Base-by-base conservation (phyloP, 2,113 vertebrate genomes). In the Canis aureus region DNA sequence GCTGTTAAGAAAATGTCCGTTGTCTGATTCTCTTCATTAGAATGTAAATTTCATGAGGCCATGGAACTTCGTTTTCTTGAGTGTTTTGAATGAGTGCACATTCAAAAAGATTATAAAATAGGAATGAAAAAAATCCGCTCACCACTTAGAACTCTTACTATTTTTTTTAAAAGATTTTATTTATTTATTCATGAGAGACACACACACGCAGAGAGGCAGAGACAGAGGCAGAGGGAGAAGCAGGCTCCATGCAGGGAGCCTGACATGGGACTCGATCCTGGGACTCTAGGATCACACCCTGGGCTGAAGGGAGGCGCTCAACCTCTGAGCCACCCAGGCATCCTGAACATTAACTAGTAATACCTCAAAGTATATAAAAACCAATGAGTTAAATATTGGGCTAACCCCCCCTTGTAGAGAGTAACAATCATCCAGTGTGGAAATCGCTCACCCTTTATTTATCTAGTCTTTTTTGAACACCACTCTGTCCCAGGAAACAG, bases 101-200 rank as follows among this genome's bases (percentile, higher is more conserved):
- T n/a, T 83, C 27, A 32, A 67, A 85, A 79, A 90, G 11, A 60
- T 96, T 69, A 62, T 78, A 38, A 76, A 94, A 78, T 27, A 76
- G 27, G 27, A 64, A 80, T 19, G 55, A 91, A 76, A 73, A 67
- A 84, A 64, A 81, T 95, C 43, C 11, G 57, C 53, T 85, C 64
- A 78, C 6, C 84, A 57, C 19, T 60, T 67, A 92, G 38, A 81
- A n/a, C 5, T 12, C 62, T 81, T 82, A 76, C 11, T 67, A 20
- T 22, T 43, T 43, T 43, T 43, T 43, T 6, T 1, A 4, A 1
- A 43, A 43, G 43, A 4, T 43, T 43, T 43, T 43, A 43, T 43
- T 43, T 43, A 43, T 43, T 43, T 43, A 43, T 43, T 43, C 43
- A 43, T 43, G 43, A 43, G 43, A 43, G 5, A 43, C 43, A 43